Conservation (phyloP, 2,888 invertebrate genomes). For the Orchesellides sinensis region DNA sequence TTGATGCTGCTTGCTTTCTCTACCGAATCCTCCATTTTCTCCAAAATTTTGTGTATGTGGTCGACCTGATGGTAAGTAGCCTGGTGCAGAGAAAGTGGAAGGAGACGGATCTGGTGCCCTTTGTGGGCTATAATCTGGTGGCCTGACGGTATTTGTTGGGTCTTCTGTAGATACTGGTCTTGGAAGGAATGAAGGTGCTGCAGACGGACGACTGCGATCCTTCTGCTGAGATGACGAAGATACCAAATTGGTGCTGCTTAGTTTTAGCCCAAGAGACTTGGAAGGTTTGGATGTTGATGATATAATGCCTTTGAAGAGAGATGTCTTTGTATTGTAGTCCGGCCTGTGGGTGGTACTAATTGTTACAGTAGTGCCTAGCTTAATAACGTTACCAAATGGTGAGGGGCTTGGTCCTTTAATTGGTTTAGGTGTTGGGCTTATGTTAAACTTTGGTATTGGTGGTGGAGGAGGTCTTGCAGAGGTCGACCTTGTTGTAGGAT, state of each 20-base stretch:
- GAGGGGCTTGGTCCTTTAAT: constrained; percentile 62
- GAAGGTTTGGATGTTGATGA: constrained; percentile 54
- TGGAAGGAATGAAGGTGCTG: not conserved
- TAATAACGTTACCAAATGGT: constrained; percentile 59
- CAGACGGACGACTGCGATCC: constrained; percentile 26
- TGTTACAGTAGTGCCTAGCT: constrained; percentile 56
- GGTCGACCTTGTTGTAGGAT: constrained; percentile 42
- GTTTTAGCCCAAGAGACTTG: constrained; percentile 32
- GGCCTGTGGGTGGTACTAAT: constrained; percentile 46
- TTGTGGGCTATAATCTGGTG: constrained; percentile 49
- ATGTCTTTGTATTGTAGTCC: constrained; percentile 54
- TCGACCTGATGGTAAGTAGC: constrained; percentile 44
- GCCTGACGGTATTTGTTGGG: constrained; percentile 55
- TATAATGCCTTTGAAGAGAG: constrained; percentile 57
- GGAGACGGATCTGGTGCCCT: constrained; percentile 45
- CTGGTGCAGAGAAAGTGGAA: constrained; percentile 31
- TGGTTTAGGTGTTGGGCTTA: constrained; percentile 55
- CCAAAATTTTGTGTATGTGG: constrained; percentile 8
- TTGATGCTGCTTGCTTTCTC: constrained; percentile 25
- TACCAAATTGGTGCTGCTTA: constrained; percentile 26
- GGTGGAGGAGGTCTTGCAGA: constrained; percentile 63
- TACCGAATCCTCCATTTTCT: constrained; percentile 18
- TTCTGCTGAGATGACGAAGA: constrained; percentile 7
- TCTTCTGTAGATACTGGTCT: constrained; percentile 51
- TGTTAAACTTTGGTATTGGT: constrained; percentile 43